Evolutionary conservation across 2,113 vertebrate genomes (phyloP).

Genomic region (Phylloscopus trochiloides): DNA sequence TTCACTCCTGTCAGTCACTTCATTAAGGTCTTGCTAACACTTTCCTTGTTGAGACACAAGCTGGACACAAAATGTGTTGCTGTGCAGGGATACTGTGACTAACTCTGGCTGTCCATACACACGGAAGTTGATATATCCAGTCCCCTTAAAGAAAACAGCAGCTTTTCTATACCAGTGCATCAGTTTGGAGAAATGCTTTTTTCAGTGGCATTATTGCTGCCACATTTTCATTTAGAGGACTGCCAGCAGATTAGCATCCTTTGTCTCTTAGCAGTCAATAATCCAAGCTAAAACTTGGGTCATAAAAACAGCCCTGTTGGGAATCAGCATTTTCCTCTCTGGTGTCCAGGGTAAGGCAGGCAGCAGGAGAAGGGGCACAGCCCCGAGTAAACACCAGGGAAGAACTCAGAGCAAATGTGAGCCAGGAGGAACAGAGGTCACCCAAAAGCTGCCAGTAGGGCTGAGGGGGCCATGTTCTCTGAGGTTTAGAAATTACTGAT

Average conservation of each 20-base stretch:
- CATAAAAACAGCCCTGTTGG: neutral
- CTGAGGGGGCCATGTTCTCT: neutral
- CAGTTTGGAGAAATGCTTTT: neutral
- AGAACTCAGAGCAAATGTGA: neutral
- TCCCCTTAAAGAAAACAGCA: neutral
- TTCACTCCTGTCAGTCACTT: neutral
- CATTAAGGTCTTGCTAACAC: neutral
- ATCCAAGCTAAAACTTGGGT: neutral
- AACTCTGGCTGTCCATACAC: neutral
- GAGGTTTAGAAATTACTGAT: neutral
- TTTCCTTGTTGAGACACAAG: neutral
- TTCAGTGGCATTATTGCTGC: neutral
- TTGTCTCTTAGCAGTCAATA: neutral
- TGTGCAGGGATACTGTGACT: neutral
- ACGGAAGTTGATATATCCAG: neutral
- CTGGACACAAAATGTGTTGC: neutral
- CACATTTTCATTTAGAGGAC: neutral
- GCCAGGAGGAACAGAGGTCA: neutral
- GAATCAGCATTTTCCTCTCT: neutral
- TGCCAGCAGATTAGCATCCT: neutral
- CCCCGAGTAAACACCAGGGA: neutral
- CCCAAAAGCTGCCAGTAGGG: neutral
- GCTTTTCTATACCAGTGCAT: neutral
- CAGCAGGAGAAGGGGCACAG: neutral
- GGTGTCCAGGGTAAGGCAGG: neutral